phyloP scores from a whole-genome alignment of 2,113 vertebrate genomes.

The Macquaria ambigua region DNA sequence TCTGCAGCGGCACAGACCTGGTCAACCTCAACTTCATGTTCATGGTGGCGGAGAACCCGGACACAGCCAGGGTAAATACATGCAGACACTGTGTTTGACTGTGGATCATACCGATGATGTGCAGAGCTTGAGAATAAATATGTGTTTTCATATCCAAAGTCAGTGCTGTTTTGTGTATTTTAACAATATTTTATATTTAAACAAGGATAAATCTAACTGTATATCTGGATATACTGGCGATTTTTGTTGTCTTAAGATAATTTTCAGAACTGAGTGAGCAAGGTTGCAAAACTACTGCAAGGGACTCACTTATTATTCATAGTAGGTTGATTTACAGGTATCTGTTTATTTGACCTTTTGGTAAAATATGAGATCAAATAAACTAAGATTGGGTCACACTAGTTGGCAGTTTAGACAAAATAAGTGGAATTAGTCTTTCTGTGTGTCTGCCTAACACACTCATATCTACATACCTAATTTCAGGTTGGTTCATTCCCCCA shows the following conservation, averaged over 20 bases:
- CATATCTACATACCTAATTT: not conserved
- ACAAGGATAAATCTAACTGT: not conserved
- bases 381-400: not conserved
- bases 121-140: not conserved
- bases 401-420: not conserved
- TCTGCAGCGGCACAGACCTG: constrained; percentile 96
- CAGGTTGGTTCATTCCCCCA: not conserved
- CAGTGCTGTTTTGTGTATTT: not conserved
- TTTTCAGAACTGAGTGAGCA: not conserved
- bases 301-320: not conserved
- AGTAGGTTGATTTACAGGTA: not conserved
- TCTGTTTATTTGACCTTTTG: not conserved
- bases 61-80: constrained; percentile 91
- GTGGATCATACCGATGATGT: not conserved
- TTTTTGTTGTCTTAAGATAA: not conserved
- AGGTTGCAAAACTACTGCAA: not conserved
- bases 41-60: constrained; percentile 94
- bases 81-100: not conserved
- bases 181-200: not conserved
- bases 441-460: not conserved
- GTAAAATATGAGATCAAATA: not conserved
- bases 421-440: not conserved
- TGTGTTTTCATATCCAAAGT: not conserved
- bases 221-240: too few species aligned
- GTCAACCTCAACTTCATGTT: constrained; percentile 98